Percentiles rank a stretch among this genome's conserved stretches.
Conservation (phyloP, 2,888 invertebrate genomes). For the Tinea semifulvella region DNA sequence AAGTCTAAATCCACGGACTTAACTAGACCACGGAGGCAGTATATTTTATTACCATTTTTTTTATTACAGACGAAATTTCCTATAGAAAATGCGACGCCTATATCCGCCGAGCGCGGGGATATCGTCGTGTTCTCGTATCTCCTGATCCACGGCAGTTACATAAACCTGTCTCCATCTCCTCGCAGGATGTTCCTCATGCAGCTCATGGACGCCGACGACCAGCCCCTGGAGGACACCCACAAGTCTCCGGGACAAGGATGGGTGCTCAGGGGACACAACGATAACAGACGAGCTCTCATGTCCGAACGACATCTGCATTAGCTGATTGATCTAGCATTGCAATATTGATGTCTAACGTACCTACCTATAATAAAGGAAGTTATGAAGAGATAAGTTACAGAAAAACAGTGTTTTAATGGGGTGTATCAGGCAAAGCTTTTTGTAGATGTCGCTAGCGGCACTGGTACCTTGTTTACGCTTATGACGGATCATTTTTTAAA, state of each 20-base stretch:
- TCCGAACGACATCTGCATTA: conserved; percentile 27
- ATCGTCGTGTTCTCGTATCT: conserved; percentile 56
- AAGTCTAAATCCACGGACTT: no score
- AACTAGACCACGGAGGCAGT: no score
- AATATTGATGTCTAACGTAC: no score
- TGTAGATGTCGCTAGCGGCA: no score
- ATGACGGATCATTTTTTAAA: no score
- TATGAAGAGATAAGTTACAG: no score
- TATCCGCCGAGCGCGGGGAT: conserved; percentile 45
- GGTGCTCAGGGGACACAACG: conserved; percentile 47
- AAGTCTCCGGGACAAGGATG: conserved; percentile 50
- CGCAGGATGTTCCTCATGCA: conserved; percentile 55
- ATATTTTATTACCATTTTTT: no score
- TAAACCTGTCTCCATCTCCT: conserved; percentile 38
- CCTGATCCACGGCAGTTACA: conserved; percentile 52
- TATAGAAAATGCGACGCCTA: conserved; percentile 39
- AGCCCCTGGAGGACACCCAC: conserved; percentile 37
- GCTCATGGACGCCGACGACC: conserved; percentile 53
- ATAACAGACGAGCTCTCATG: conserved; percentile 35
- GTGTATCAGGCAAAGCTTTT: no score
- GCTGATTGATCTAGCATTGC: no score
- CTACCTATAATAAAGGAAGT: no score
- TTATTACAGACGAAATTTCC: conserved; percentile 31
- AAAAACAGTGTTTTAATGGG: no score
- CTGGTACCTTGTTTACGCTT: no score